Evolutionary conservation across 1,140 invertebrate genomes (phyloP).

Genomic region (Streblospio benedicti): DNA sequence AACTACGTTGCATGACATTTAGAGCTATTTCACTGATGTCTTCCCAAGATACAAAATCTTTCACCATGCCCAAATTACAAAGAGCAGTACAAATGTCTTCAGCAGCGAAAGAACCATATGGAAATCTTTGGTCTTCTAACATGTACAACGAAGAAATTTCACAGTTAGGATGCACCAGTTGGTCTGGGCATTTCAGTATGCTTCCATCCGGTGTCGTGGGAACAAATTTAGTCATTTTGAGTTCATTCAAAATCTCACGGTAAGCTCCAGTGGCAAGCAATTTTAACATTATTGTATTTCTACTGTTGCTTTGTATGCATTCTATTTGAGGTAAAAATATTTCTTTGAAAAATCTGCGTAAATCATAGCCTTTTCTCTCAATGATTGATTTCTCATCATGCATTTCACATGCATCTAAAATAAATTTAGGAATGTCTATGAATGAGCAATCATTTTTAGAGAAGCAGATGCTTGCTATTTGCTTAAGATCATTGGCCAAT

Average conservation of each 20-base stretch:
- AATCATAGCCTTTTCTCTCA: not conserved
- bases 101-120: not conserved
- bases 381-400: not conserved
- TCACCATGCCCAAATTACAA: conserved; percentile 10
- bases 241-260: conserved; percentile 5
- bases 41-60: conserved; percentile 6
- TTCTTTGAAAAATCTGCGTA: conserved; percentile 12
- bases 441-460: not conserved
- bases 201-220: conserved; percentile 16
- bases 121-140: conserved; percentile 7
- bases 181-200: conserved; percentile 1
- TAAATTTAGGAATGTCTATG: conserved; percentile 3
- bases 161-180: conserved; percentile 11
- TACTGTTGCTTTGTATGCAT: not conserved
- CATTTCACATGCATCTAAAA: not conserved
- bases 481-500: too few relatives aligned
- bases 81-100: conserved; percentile 1
- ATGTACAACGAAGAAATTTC: conserved; percentile 1
- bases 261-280: not conserved
- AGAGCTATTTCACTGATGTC: conserved; percentile 11
- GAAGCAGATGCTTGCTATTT: not conserved
- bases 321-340: conserved; percentile 14
- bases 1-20: too few relatives aligned
- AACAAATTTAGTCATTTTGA: conserved; percentile 14
- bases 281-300: conserved; percentile 15